Evolutionary conservation across 2,797 vertebrate genomes (phyloP).

Genomic region (Sebastes melanostomus): DNA sequence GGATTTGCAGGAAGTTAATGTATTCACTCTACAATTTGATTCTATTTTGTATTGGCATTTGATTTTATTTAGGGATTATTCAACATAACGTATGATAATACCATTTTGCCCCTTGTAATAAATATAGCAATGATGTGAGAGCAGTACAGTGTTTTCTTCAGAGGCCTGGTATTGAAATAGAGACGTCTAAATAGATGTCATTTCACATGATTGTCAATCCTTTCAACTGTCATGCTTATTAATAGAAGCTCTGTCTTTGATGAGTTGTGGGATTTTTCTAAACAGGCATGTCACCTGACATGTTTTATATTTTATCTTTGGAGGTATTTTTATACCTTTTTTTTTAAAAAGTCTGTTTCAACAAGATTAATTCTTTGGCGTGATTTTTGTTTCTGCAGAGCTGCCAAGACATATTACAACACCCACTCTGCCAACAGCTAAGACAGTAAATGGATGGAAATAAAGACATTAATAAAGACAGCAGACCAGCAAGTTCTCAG

Average conservation of each 20-base stretch:
- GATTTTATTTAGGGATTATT: not conserved
- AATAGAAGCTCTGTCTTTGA: slow-evolving; percentile 31
- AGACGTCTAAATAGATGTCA: slow-evolving; percentile 58
- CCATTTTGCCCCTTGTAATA: not conserved
- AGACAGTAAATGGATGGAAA: not conserved
- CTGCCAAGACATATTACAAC: slow-evolving; percentile 10
- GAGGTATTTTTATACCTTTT: slow-evolving; percentile 41
- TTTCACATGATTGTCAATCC: slow-evolving; percentile 48
- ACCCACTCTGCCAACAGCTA: not conserved
- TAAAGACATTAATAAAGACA: not conserved
- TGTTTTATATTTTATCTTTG: slow-evolving; percentile 27
- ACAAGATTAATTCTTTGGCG: slow-evolving; percentile 3
- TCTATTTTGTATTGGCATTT: not conserved
- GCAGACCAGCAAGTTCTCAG: not conserved
- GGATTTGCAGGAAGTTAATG: not conserved
- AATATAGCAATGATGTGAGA: not conserved
- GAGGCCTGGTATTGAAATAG: slow-evolving; percentile 19
- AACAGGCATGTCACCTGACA: not conserved
- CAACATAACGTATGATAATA: not conserved
- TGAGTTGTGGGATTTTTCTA: slow-evolving; percentile 5
- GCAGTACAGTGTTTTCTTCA: slow-evolving; percentile 14
- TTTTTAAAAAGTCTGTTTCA: not conserved
- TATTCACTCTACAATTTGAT: not conserved
- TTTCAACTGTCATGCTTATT: slow-evolving; percentile 39
- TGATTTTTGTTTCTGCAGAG: slow-evolving; percentile 27